phyloP scores from a whole-genome alignment of 2,113 vertebrate genomes.

The Paralichthys olivaceus region DNA sequence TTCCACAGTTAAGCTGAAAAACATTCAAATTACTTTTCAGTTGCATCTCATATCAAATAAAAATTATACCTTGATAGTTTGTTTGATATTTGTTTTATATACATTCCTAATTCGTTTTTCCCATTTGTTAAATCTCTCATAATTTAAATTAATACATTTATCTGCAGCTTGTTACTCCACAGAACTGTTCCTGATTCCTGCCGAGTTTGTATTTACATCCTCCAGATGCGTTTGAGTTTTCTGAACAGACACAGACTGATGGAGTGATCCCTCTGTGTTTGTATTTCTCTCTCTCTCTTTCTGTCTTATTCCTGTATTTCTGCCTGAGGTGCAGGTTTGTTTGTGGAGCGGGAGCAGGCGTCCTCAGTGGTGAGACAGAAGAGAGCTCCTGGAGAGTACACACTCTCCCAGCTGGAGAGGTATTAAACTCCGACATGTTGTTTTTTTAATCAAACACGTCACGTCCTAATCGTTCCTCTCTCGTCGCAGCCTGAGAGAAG shows the following conservation, averaged over 20 bases:
- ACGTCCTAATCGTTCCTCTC: not conserved
- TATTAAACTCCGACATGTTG: not conserved
- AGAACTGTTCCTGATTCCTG: not conserved
- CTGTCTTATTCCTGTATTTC: too few relatives aligned
- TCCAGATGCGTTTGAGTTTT: not conserved
- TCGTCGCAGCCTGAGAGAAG: slow-evolving; percentile 77
- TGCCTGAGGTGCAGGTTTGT: slow-evolving; percentile 54
- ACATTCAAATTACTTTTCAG: too few relatives aligned
- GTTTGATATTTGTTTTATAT: too few relatives aligned
- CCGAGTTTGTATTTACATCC: not conserved
- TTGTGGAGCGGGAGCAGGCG: slow-evolving; percentile 70
- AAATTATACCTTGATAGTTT: too few relatives aligned
- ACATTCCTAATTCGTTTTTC: too few relatives aligned
- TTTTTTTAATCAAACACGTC: not conserved
- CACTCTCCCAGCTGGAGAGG: slow-evolving; percentile 75
- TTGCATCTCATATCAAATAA: too few relatives aligned
- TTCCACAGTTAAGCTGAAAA: too few relatives aligned
- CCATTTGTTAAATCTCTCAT: too few relatives aligned
- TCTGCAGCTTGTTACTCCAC: too few relatives aligned
- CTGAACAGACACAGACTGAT: not conserved
- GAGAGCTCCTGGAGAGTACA: slow-evolving; percentile 63
- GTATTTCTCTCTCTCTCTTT: not conserved
- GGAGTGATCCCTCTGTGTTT: not conserved
- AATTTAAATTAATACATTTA: too few relatives aligned
- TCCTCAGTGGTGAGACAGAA: slow-evolving; percentile 73